Evolutionary conservation across 1,140 invertebrate species (phyloP), one percentile per base, ranked within the genome.

Genomic region (Drosophila simulans): DNA sequence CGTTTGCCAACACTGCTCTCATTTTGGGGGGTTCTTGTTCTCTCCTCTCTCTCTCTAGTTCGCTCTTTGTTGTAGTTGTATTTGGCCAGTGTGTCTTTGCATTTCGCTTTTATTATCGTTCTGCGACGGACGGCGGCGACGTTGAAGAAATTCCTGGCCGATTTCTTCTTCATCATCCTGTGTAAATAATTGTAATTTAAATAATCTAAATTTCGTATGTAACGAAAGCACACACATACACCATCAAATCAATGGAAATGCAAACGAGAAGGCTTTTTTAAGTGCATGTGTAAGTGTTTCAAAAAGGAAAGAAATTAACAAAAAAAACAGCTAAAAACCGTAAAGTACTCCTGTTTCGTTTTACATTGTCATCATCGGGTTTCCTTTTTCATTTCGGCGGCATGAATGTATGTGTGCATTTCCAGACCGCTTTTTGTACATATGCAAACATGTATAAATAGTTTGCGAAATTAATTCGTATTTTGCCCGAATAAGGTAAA

Each of bases 131-230:
- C 64, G 68, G 64, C 64, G 64, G 46, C 80, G 80, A 71, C 74
- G 74, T 70, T 79, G 84, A 90, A 85, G 80, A 84, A 51, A 85
- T 84, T 83, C 80, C 74, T 83, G 66, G 80, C 71, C 64, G 80
- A 84, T 69, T 84, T 83, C 80, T 78, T 85, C 76, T 90, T 91
- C 86, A 66, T 66, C 64, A 90, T 91, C 88, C 85, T 90, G 85
- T 90, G 85, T 90, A 90, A 89, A 90, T 90, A 90, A 75, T 85
- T 90, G 85, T 90, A 90, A 90, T 84, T 84, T 84, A 85, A 85
- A 85, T 81, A 85, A 77, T 77, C 59, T 77, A 85, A 86, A 85
- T 86, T 51, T 51, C 48, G 48, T 85, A 81, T 85, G 69, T 71
- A 48, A 81, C 80, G 79, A 75, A 79, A 76, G 60, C 76, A 83